These are phyloP conservation scores for Heterohyrax brucei DNA, from an alignment of 2,797 vertebrate species.

Conservation along the genomic window DNA sequence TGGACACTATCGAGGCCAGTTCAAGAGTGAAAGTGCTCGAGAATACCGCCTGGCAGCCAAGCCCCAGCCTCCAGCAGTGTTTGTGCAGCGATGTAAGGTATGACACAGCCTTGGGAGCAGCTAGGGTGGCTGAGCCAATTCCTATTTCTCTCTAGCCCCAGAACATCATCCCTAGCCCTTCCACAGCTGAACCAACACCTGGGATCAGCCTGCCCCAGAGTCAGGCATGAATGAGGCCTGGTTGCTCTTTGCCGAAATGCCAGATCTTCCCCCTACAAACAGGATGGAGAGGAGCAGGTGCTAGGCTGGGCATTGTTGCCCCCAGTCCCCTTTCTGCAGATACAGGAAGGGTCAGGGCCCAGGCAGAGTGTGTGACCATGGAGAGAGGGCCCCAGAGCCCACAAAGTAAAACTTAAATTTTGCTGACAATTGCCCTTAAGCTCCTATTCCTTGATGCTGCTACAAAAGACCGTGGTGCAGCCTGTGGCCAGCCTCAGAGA, in stretches of 20 bases:
- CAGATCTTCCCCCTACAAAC: not conserved
- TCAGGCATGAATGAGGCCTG: not conserved
- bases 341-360: not conserved
- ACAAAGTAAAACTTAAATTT: conserved; percentile 61
- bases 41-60: conserved; percentile 87
- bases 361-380: not conserved
- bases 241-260: not conserved
- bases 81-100: conserved; percentile 84
- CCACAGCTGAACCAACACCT: not conserved
- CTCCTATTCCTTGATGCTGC: conserved; percentile 32
- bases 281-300: not conserved
- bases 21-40: conserved; percentile 86
- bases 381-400: not conserved
- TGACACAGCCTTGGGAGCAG: not conserved
- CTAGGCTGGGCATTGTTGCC: not conserved
- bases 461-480: conserved; percentile 2
- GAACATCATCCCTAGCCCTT: not conserved
- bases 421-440: not conserved
- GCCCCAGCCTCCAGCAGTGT: conserved; percentile 87
- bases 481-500: not conserved
- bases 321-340: not conserved
- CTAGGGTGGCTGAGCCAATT: not conserved
- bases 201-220: not conserved
- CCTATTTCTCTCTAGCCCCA: not conserved
- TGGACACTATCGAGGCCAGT: conserved; percentile 90